Evolutionary conservation across 92 coral and sea anemone genomes (phyloP).

Genomic region (Virgularia gustaviana): DNA sequence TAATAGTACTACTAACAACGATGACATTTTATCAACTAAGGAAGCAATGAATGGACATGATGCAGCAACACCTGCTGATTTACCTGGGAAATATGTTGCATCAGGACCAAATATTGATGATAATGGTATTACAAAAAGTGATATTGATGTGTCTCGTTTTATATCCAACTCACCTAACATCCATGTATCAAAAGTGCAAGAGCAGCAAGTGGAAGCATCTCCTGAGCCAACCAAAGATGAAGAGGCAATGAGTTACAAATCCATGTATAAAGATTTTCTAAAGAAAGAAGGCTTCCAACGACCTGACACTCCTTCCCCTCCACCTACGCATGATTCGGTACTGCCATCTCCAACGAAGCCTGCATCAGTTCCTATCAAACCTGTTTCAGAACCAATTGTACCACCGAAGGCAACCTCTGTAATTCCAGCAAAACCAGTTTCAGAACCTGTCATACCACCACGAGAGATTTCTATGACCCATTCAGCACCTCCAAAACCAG

Average conservation of each 20-base stretch:
- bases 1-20: not conserved
- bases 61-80: not conserved
- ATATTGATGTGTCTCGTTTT: constrained; percentile 19
- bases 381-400: too few relatives aligned
- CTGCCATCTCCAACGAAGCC: too few relatives aligned
- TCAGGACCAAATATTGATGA: not conserved
- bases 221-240: not conserved
- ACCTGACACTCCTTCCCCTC: constrained; percentile 17
- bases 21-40: not conserved
- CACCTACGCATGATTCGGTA: too few relatives aligned
- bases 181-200: not conserved
- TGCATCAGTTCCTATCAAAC: too few relatives aligned
- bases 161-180: not conserved
- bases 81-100: not conserved
- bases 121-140: not conserved
- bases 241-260: constrained; percentile 9
- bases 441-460: too few relatives aligned
- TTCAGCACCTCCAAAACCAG: too few relatives aligned
- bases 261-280: constrained; percentile 20
- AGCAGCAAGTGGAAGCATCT: not conserved
- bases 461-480: too few relatives aligned
- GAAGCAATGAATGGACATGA: not conserved
- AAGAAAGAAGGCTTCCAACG: constrained; percentile 13
- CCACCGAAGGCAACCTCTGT: too few relatives aligned
- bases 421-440: too few relatives aligned